Evolutionary conservation across 2,113 vertebrate species (phyloP).

Genomic region (Tenrec ecaudatus): DNA sequence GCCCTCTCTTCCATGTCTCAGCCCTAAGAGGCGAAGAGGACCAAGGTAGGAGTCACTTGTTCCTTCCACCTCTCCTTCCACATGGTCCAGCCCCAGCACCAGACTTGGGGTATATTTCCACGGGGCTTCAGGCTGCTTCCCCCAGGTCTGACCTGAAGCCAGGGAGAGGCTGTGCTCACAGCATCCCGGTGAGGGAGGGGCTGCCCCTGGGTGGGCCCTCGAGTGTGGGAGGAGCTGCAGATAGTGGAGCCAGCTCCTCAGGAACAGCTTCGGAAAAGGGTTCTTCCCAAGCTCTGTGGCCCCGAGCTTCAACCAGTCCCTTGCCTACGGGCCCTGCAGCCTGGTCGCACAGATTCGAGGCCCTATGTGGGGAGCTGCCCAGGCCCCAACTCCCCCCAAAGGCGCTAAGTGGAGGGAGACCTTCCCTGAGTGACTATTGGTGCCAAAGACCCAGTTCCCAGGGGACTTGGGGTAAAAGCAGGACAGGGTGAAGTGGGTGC

Average conservation of each 20-base stretch:
- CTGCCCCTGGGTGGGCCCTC: neutral
- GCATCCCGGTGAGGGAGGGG: neutral
- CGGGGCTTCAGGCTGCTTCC: constrained; percentile 4
- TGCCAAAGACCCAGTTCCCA: constrained; percentile 76
- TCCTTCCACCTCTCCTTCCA: neutral
- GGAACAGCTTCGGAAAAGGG: neutral
- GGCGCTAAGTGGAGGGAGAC: constrained; percentile 51
- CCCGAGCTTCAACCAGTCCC: neutral
- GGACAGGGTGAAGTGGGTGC: neutral
- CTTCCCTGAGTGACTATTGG: constrained; percentile 54
- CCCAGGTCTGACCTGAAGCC: neutral
- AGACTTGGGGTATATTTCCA: neutral
- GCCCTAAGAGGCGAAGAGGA: neutral
- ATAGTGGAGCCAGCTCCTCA: neutral
- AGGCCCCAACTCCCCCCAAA: constrained; percentile 9
- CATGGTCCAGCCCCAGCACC: neutral
- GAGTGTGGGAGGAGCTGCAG: too few species aligned
- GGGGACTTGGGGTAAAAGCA: constrained; percentile 28
- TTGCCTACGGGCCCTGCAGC: neutral
- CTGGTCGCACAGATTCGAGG: neutral
- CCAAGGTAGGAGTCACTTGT: neutral
- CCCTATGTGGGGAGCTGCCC: neutral
- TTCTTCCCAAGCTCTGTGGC: neutral
- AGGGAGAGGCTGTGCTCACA: neutral
- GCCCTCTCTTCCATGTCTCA: neutral